Evolutionary conservation across 2,113 vertebrate species (phyloP), one percentile per base, ranked within the genome.

Genomic region (Pedionomus torquatus): DNA sequence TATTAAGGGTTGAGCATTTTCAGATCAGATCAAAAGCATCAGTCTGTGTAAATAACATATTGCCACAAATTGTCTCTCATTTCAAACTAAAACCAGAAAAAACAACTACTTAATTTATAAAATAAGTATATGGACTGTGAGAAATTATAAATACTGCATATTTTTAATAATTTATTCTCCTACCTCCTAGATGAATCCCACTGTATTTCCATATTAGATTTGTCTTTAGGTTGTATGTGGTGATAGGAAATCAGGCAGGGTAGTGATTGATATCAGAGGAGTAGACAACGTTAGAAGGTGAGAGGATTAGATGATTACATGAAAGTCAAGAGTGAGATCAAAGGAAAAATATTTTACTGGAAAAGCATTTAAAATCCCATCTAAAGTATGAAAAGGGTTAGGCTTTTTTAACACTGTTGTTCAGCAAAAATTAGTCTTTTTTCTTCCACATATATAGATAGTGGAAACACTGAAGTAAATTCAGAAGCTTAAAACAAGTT

Each of bases 1-100:
- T 97, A 61, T 66, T 75, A 87, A 19, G 35, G 48, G 89, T 96
- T 61, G 85, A 91, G 25, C 30, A 94, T 84, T 94, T 88, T 90
- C 72, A 96, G 75, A 76, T 83, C 65, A 49, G 33, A 94, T 72
- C 93, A 97, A 92, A 95, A 81, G 5, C 21, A 88, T 43, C 44
- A 77, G 17, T 24, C 37, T 87, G 30, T 72, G 33, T 72, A 79
- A 94, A 92, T 75, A 90, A 90, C 7, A 54, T 4, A 35, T 15
- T 65, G 10, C 25, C 41, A 48, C 90, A 93, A 44, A 26, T 48
- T 63, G 37, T 48, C 11, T 60, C 5, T 69, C 25, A 39, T 57
- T 61, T n/a, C 41, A 64, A 82, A 25, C 10, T 26, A 44, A 86
- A 78, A 54, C 5, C 4, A 17, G 37, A 48, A 77, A 57, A 61